A percentile compares a stretch with the other conserved stretches of the same genome.
Conservation (phyloP, 2,113 vertebrate genomes). For the Lamprologus sp. region DNA sequence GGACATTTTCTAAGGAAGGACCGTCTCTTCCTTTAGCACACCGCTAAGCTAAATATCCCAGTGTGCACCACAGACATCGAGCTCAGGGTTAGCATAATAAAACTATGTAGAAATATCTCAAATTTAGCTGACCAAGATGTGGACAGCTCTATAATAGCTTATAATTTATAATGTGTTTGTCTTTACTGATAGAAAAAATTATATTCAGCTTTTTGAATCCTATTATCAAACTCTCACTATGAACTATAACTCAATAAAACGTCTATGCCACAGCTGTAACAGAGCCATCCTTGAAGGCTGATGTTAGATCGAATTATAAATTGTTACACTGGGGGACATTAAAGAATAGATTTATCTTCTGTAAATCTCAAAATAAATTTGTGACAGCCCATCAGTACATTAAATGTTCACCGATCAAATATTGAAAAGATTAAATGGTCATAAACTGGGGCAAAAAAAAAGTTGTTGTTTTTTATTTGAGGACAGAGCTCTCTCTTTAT, state of each 20-base stretch:
- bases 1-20: background rate
- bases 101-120: background rate
- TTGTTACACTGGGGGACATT: background rate
- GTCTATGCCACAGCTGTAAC: background rate
- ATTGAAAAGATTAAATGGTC: background rate
- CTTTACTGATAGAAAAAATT: background rate
- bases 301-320: background rate
- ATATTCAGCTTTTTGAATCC: background rate
- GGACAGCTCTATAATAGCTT: background rate
- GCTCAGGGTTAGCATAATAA: background rate
- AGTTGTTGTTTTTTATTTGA: background rate
- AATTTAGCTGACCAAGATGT: background rate
- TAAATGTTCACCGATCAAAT: background rate
- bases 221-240: background rate
- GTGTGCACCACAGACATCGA: background rate
- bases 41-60: background rate
- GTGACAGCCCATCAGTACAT: background rate
- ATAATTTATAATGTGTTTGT: background rate
- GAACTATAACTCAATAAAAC: background rate
- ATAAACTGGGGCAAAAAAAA: background rate
- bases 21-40: background rate
- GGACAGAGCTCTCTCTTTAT: background rate
- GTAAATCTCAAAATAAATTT: background rate
- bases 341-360: background rate
- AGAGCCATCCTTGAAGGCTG: background rate